phyloP scores from a whole-genome alignment of 2,797 vertebrate genomes.

The Microtus obscurus region DNA sequence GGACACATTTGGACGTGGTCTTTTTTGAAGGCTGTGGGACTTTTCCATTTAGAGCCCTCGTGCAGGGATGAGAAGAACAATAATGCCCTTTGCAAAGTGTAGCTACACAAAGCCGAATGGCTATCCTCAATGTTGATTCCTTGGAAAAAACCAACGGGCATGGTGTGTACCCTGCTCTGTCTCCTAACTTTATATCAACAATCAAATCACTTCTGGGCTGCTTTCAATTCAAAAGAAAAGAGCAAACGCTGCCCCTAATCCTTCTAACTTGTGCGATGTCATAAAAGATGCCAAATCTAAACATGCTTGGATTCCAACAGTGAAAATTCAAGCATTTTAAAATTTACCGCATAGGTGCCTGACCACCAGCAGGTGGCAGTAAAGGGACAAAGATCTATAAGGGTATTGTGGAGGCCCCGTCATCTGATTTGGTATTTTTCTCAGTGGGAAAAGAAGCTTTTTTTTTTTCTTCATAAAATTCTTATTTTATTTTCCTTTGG shows the following conservation, averaged over 20 bases:
- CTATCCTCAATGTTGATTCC: constrained; percentile 36
- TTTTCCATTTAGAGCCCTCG: constrained; percentile 45
- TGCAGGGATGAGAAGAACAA: background rate
- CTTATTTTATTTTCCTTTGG: background rate
- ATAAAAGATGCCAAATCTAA: background rate
- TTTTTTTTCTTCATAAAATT: background rate
- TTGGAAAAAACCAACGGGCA: background rate
- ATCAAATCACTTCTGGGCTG: background rate
- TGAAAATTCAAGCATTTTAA: background rate
- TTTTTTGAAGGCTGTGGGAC: background rate
- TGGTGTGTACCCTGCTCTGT: background rate
- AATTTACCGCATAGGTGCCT: background rate
- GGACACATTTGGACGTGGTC: constrained; percentile 10
- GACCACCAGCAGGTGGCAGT: constrained; percentile 87
- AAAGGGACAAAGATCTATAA: constrained; percentile 76
- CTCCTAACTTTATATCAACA: background rate
- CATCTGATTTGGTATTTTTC: background rate
- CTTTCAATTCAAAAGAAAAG: constrained; percentile 35
- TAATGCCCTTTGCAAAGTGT: background rate
- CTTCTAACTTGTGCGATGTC: background rate
- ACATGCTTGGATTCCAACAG: background rate
- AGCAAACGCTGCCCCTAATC: background rate
- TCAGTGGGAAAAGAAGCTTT: background rate
- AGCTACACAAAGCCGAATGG: background rate
- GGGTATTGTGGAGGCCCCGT: background rate